Base-by-base conservation (phyloP, 1,140 invertebrate genomes). In the Bombus waltoni region DNA sequence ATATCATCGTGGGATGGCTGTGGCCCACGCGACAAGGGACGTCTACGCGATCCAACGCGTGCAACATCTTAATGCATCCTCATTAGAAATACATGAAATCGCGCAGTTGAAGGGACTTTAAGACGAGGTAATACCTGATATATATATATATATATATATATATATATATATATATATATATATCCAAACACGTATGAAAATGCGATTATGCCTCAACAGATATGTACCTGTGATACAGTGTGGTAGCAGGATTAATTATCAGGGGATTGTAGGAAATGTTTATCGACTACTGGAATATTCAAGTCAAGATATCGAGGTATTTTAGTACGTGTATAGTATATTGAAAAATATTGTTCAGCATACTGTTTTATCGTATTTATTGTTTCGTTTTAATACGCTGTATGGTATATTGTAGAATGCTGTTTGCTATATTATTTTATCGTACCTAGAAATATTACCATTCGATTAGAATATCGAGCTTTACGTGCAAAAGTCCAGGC, bases 51-150 rank as follows among this genome's bases (percentile, higher is more conserved):
- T 74, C 28, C 9, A 75, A 66, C 57, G 53, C 28, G 72, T 32
- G 62, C 62, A 76, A 83, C 81, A 53, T 83, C 72, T 68, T 83
- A 76, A 76, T 83, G 44, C 62, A 76, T 76, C 13, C 35, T 66
- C 72, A 65, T 83, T 76, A 83, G 35, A 4, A 44, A 83, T 66
- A 83, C 72, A 42, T 42, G 59, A 74, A 83, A 76, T 76, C 25
- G 57, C 25, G 32, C n/a, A 47, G 59, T 76, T 76, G 76, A 83
- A 32, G 15, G 42, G 10, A 8, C 6, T 75, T 82, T 75, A 65
- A 42, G 42, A 40, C 28, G 13, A 44, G 28, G 2, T 10, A 40
- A 66, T 28, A 62, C 9, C 13, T 15, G 6, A 32, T 1, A n/a
- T n/a, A n/a, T n/a, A n/a, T n/a, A n/a, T n/a, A n/a, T n/a, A n/a